Evolutionary conservation across 2,113 vertebrate genomes (phyloP), one percentile per base, ranked within the genome.

Genomic region (Ceyx melanurus): DNA sequence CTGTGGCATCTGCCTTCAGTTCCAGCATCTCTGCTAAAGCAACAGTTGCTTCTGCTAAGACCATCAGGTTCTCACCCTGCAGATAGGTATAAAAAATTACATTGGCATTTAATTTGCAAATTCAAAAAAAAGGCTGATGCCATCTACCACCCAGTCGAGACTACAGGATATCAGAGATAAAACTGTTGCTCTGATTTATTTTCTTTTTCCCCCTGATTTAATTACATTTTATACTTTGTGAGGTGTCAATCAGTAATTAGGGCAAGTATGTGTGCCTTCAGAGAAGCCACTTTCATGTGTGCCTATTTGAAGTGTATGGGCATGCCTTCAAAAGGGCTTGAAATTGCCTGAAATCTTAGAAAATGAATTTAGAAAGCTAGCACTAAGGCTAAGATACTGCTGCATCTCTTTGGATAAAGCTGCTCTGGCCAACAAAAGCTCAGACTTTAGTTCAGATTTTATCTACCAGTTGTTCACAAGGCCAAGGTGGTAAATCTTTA

Each of bases 1-100:
- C 98, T 0, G 93, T 97, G 29, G 97, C 77, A 78, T 99, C 99
- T 3, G 98, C 99, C 96, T 98, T 99, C 92, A 99, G 95, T 87
- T 99, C 98, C 94, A 99, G 33, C n/a, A 99, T 93, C 96, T 99
- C 99, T 2, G 99, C 98, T 68, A 99, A 96, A 25, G 98, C 97
- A 83, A 98, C 96, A 4, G 98, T 99, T 75, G 99, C 99, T 96
- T 99, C 99, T 19, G 97, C 97, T 97, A 99, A 97, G 89, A 98
- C 98, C 95, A 98, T 82, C 86, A 99, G 97, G 90, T 99, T 99
- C 43, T 99, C 97, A 9, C 98, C 99, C 99, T 99, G 96, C 7
- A 88, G 22, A 50, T 13, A 50, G 37, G 37, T 23, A 46, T 21
- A 46, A 46, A 50, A 50, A 54, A 28, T 37, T 25, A 61, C 8